Base-by-base conservation (phyloP, 1,140 invertebrate species). In the Ladona fulva region DNA sequence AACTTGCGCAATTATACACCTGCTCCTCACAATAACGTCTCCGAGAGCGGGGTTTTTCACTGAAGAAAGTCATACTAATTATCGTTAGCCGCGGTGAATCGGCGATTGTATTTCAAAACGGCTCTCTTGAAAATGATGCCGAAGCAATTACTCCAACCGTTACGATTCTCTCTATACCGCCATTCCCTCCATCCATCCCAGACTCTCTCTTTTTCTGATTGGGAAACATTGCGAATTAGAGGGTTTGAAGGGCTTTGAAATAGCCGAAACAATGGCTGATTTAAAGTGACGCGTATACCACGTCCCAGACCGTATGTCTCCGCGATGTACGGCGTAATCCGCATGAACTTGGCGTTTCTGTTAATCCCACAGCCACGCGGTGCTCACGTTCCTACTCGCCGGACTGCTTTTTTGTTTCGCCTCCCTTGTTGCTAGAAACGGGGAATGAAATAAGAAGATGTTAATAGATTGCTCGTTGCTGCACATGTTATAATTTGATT, bases 11-110 rank as follows among this genome's bases (percentile, higher is more conserved):
- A 66, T 66, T 66, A 66, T 66, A 66, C 52, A 66, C 52, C 52
- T 66, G 52, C 52, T 37, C 12, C 16, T 16, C 52, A 22, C 52
- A 66, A 66, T 66, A 19, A 3, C 52, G 14, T 22, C 52, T 66
- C 52, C n/a, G 5, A 3, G 52, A 16, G 14, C 52, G 14, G 52
- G 19, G 52, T 66, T 66, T 66, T 66, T 66, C 52, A 66, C n/a
- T 66, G 52, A 66, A 66, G 52, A 66, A 66, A 66, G 52, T 66
- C 52, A 66, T 66, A 66, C 52, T 66, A 66, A 66, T 66, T 66
- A 66, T 66, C 52, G 52, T 66, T 66, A 66, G 52, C 12, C 52
- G 52, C 52, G 16, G 52, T 66, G 52, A 66, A 66, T 66, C 52
- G 52, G 52, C 52, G 52, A 66, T 66, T 66, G 52, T 66, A 12